A percentile compares a stretch with the other conserved stretches of the same genome.
Evolutionary conservation across 2,797 vertebrate species (phyloP).

Genomic region (Gambelia wislizenii): DNA sequence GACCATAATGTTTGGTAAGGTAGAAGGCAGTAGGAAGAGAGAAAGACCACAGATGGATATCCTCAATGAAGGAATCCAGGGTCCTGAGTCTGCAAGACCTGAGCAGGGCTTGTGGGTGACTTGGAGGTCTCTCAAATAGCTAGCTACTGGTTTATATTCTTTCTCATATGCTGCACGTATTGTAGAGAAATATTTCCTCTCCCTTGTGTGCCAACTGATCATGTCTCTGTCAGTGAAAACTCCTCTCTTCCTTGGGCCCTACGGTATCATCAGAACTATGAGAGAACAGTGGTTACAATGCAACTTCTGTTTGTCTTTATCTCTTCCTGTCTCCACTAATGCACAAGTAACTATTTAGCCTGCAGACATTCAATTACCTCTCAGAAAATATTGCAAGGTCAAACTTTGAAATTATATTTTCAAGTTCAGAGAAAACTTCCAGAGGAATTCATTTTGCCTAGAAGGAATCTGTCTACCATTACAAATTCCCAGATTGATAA

Average conservation of each 20-base stretch:
- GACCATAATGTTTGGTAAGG: too few species aligned
- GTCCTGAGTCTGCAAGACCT: too few species aligned
- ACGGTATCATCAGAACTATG: not conserved
- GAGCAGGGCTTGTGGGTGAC: too few species aligned
- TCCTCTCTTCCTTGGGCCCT: not conserved
- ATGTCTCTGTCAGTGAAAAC: not conserved
- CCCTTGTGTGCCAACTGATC: not conserved
- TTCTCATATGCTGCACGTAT: not conserved
- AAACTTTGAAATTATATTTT: constrained; percentile 5
- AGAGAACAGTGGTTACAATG: not conserved
- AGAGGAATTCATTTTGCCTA: constrained; percentile 21
- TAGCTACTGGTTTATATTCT: too few species aligned
- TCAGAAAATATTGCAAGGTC: not conserved
- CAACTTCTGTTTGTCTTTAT: not conserved
- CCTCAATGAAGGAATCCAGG: too few species aligned
- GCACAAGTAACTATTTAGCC: not conserved
- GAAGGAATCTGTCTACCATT: not conserved
- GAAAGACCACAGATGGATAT: not conserved
- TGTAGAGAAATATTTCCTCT: not conserved
- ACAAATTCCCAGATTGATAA: not conserved
- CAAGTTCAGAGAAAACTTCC: constrained; percentile 11
- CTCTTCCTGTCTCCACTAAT: not conserved
- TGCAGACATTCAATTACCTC: not conserved
- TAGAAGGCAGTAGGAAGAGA: too few species aligned
- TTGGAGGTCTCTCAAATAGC: too few species aligned